Base-by-base conservation (phyloP, 2,113 vertebrate species). In the Boulengeromyrus knoepffleri region DNA sequence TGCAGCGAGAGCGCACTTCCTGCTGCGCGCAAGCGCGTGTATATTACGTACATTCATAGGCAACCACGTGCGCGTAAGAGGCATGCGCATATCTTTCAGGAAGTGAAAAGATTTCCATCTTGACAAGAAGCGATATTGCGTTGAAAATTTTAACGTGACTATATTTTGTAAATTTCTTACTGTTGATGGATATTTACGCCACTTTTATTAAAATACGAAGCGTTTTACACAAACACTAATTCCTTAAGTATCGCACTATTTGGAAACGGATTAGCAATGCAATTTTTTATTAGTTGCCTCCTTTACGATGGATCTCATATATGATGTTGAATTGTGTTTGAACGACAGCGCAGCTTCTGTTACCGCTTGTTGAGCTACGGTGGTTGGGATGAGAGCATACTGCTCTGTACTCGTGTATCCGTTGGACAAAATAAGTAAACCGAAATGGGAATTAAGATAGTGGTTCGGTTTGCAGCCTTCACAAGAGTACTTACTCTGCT, bases 401-500 rank as follows among this genome's bases (percentile, higher is more conserved):
- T 85, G 7, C 45, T 47, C 9, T 85, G 24, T 46, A n/a, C 36
- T 47, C 45, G 39, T n/a, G 42, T 36, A 12, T 46, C 80, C 5
- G 15, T 84, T 77, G 80, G 12, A 47, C 39, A n/a, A 84, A 85
- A 85, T 85, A 24, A 46, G 8, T 45, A 46, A 85, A 85, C 1
- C 19, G 52, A 47, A 88, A 88, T 95, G 94, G 95, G 95, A 89
- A 92, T 94, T 87, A 95, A 91, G 58, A 95, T 95, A 89, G 96
- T 98, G 24, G 7, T 97, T 89, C 87, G 93, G 58, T 99, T 99
- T 92, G 96, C 97, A 0, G 27, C 93, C 80, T 53, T 94, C 88
- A 98, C 97, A 91, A 96, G 99, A 74, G 93, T 93, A n/a, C 90
- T 97, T 89, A 96, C 98, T 0, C 93, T 99, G 21, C 10, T 97